Evolutionary conservation across 2,113 vertebrate genomes (phyloP).

Genomic region (Tetrao urogallus): DNA sequence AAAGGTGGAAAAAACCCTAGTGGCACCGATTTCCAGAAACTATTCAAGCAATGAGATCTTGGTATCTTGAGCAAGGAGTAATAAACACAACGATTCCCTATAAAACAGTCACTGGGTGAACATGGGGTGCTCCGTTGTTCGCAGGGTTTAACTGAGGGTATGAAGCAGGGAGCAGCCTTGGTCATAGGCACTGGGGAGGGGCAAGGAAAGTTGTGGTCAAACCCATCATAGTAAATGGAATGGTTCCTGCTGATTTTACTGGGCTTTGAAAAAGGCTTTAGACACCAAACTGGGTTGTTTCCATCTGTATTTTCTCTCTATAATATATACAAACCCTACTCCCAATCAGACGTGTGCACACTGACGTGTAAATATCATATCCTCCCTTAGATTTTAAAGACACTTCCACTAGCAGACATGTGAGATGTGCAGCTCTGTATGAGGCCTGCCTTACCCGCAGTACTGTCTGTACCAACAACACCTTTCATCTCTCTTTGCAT

Average conservation of each 20-base stretch:
- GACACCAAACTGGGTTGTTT: neutral
- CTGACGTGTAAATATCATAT: conserved; percentile 12
- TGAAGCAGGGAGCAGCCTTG: neutral
- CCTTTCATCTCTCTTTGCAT: neutral
- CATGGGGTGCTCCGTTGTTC: neutral
- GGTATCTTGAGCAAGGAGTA: neutral
- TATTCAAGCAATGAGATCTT: neutral
- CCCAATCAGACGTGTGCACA: fast-evolving
- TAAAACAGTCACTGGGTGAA: neutral
- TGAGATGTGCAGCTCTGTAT: neutral
- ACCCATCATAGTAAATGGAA: neutral
- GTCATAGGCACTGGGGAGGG: neutral
- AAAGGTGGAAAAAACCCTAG: neutral
- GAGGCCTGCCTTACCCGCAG: neutral
- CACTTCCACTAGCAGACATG: neutral
- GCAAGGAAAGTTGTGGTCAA: neutral
- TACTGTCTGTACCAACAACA: neutral
- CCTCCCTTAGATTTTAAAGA: conserved; percentile 13
- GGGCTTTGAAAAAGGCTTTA: neutral
- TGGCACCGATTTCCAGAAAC: neutral
- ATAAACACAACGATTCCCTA: neutral
- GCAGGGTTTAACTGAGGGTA: neutral
- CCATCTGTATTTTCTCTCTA: neutral
- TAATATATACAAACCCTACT: conserved; percentile 4
- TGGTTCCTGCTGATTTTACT: neutral